Evolutionary conservation across 2,888 invertebrate genomes (phyloP), one percentile per base, ranked within the genome.

Genomic region (Myathropa florea): DNA sequence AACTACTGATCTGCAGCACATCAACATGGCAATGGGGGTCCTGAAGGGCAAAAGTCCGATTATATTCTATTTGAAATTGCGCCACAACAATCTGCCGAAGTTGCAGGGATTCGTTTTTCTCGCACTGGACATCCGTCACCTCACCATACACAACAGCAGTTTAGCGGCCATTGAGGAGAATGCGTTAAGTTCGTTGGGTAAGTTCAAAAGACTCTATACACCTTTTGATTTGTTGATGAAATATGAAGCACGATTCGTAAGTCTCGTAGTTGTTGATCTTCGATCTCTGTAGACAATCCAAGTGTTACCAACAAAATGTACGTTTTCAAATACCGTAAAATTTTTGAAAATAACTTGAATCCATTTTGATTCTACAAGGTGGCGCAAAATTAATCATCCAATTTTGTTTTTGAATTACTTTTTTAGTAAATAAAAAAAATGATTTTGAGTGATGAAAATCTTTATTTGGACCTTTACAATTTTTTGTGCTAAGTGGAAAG

Each of bases 121-220:
- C 80, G 97, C 97, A 4, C 94, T 98, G 91, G 97, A 97, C 90
- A 97, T 98, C 89, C 96, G 96, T 88, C 97, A 98, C 90, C 94
- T 98, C 73, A 97, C 97, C 23, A 97, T 97, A 78, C 97, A 97
- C 91, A 97, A 97, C 93, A 97, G 97, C 93, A 97, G 97, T 91
- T 93, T 98, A 89, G 97, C 97, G 28, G 96, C 96, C 70, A 96
- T 98, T 82, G 97, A 97, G 91, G 97, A 97, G 91, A 95, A 96
- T 12, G 97, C 97, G 0, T 94, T 98, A 70, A 97, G 97, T 91
- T 97, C 97, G 53, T 95, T 98, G 89, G 97, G 97, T 97, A 92
- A 94, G 94, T 61, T 70, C 0, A 0, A 63, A 23, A 1, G n/a
- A n/a, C n/a, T n/a, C n/a, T 36, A 21, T 4, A 14, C 12, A 33